Evolutionary conservation across 2,888 invertebrate genomes (phyloP), one percentile per base, ranked within the genome.

Genomic region (Dione vanillae): DNA sequence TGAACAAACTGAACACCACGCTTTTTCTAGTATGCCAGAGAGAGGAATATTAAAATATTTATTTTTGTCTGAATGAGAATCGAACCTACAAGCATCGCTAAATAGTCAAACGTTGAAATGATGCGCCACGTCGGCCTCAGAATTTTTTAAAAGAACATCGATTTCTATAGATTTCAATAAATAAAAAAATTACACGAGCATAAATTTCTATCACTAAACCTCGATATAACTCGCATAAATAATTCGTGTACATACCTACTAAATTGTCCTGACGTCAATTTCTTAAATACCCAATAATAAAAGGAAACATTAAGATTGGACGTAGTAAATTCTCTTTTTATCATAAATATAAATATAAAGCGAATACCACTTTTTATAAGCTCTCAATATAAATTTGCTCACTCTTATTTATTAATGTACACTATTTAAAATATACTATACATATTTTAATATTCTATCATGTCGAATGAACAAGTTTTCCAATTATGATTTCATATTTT

Each of bases 401-500:
- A 35, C 8, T 19, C 37, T 16, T 49, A 19, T 64, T 12, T 37
- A 64, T 11, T n/a, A 19, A 62, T 10, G 16, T 47, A 16, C n/a
- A 47, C 35, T 49, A 40, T 19, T 37, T 64, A 16, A n/a, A 19
- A 64, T 51, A 37, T 19, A 40, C 10, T 12, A 20, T 49, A n/a
- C 10, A 45, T 27, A 10, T 37, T 20, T n/a, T n/a, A n/a, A n/a
- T n/a, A n/a, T n/a, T n/a, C n/a, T n/a, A n/a, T n/a, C n/a, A 61
- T 45, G 14, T 43, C 11, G 14, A 61, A 45, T 40, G 6, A 64
- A 64, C 64, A 37, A 49, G 51, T 64, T 64, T 40, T 37, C 9
- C 16, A 19, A 19, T 27, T 27, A 27, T 27, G 27, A 27, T 27
- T 27, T n/a, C n/a, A n/a, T n/a, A n/a, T n/a, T n/a, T n/a, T n/a